Base-by-base conservation (phyloP, 1,140 invertebrate species). In the Vollenhovia emeryi region DNA sequence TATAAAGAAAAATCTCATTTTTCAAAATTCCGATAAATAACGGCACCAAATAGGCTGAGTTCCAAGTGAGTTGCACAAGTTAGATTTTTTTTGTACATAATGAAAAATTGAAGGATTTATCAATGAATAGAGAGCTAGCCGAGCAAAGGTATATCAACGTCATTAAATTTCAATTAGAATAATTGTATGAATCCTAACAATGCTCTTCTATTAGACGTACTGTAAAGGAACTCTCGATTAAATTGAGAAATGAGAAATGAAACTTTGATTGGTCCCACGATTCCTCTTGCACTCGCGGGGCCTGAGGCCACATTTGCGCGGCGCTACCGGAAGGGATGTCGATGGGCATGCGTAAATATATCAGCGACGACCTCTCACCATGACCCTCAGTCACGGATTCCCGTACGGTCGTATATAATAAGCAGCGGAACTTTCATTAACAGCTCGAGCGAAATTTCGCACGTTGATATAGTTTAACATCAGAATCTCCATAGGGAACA, bases 351-450 rank as follows among this genome's bases (percentile, higher is more conserved):
- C 86, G 82, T 88, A 82, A 84, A 89, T 89, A 90, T 84, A 86
- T 90, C 27, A 62, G 55, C 86, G 73, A 73, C 85, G 76, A 87
- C 90, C 85, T 84, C 82, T 87, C 68, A 36, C 78, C 85, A 85
- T 76, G 83, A 89, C 89, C 87, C 73, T 57, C 24, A 66, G 68
- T n/a, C 78, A 48, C 45, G 85, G 48, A 52, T 80, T 69, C 64
- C 59, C 40, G 78, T 33, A 21, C 62, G 52, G 13, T 73, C 60
- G 76, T 75, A 60, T 78, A 52, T 78, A 78, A 78, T 78, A 78
- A 66, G 60, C 75, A 78, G 75, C 30, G 75, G 43, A 66, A 78
- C 75, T 78, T 78, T 78, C 59, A 78, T 78, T 78, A 78, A 78
- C 43, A 66, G 59, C 30, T 78, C 30, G 45, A 30, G 27, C 27